Base-by-base conservation (phyloP, 1,140 invertebrate genomes). In the Drosophila sulfurigaster region DNA sequence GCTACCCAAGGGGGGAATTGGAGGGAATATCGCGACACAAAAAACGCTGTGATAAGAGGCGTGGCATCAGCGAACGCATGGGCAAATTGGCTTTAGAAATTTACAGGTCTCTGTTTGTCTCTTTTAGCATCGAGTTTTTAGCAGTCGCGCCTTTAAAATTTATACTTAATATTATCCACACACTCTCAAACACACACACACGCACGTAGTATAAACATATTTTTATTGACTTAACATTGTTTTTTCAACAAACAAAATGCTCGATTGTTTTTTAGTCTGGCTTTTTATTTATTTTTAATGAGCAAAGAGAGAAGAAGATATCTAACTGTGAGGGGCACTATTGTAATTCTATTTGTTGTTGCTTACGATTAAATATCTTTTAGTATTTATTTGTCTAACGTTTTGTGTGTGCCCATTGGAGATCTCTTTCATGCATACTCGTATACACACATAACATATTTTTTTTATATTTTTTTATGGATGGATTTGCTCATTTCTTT, bases 251-350 rank as follows among this genome's bases (percentile, higher is more conserved):
- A 88, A 69, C 76, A 76, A 79, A 88, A 66, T 62, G 79, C 79
- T 79, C 83, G 82, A 87, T 87, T 87, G 82, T 88, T 88, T 86
- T 82, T 79, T 88, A 70, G 79, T 75, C 83, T 82, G 69, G 68
- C 86, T 89, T 87, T 88, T 88, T 88, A 89, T 88, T 88, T 88
- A 89, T 79, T 88, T 88, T 88, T 88, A 89, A 88, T 88, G 59
- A 30, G 57, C 38, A 46, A 25, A 49, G 45, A 62, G 56, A 28
- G 41, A 38, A 10, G 35, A 38, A 28, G 13, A 52, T 56, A 16
- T 56, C 52, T 56, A 56, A 30, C 67, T 64, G 70, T 60, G 57
- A 51, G 32, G 30, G 32, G 30, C 45, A 38, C 38, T 63, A 25
- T 63, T 70, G 67, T 70, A 70, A 70, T 70, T 63, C 38, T 56